Conservation (phyloP, 2,888 invertebrate genomes). For the Coelopa pilipes region DNA sequence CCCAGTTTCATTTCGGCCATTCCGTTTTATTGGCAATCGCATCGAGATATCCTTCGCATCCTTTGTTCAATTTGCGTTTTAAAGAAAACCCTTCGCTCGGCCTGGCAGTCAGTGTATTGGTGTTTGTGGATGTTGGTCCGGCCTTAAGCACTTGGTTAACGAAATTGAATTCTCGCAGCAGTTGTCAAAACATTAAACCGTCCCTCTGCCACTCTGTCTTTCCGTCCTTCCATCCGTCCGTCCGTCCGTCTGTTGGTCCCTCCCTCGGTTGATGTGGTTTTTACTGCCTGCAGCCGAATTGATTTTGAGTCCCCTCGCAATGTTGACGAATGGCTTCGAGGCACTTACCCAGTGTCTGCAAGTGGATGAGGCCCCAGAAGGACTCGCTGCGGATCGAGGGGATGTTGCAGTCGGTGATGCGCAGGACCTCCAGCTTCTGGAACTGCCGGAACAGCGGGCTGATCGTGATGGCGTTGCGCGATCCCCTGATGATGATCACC, state of each 20-base stretch:
- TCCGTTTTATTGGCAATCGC: slow-evolving; percentile 34
- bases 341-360: slow-evolving; percentile 67
- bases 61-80: slow-evolving; percentile 48
- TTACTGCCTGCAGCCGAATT: slow-evolving; percentile 14
- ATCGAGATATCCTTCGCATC: slow-evolving; percentile 27
- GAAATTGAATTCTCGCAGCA: slow-evolving; percentile 23
- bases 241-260: not conserved
- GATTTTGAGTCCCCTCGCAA: slow-evolving; percentile 20
- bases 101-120: not conserved
- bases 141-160: slow-evolving; percentile 2
- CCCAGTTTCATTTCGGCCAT: slow-evolving; percentile 28
- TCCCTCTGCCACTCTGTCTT: not conserved
- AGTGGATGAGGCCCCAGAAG: slow-evolving; percentile 80
- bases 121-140: no score
- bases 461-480: slow-evolving; percentile 76
- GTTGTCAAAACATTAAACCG: slow-evolving; percentile 25
- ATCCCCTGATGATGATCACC: slow-evolving; percentile 76
- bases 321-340: slow-evolving; percentile 31
- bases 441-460: slow-evolving; percentile 76
- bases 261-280: not conserved
- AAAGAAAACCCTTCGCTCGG: slow-evolving; percentile 5
- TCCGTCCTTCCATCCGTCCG: not conserved
- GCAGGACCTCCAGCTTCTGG: slow-evolving; percentile 76
- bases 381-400: slow-evolving; percentile 82
- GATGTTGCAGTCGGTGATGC: slow-evolving; percentile 78